phyloP scores from a whole-genome alignment of 2,113 vertebrate species.

The Pseudonaja textilis region DNA sequence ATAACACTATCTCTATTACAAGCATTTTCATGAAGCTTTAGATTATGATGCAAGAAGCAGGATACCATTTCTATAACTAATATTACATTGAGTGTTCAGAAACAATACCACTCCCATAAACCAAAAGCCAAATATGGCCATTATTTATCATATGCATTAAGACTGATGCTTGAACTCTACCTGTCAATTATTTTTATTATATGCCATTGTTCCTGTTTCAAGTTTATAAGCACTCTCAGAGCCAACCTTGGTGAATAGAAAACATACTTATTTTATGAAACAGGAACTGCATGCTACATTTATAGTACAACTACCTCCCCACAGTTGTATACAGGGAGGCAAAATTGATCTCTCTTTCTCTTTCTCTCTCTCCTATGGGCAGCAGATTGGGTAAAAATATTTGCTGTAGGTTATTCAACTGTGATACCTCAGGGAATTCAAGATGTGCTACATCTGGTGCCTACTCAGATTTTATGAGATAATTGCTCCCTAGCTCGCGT shows the following conservation, averaged over 20 bases:
- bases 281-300: background rate
- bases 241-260: background rate
- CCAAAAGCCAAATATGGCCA: background rate
- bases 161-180: background rate
- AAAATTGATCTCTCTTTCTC: slow-evolving; percentile 32
- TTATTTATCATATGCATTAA: background rate
- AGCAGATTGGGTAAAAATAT: slow-evolving; percentile 85
- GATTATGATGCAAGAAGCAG: background rate
- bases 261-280: background rate
- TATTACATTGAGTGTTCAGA: background rate
- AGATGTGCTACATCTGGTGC: slow-evolving; percentile 71
- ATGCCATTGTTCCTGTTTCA: background rate
- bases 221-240: background rate
- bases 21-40: background rate
- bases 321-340: background rate
- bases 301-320: background rate
- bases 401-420: slow-evolving; percentile 83
- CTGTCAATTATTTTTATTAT: background rate
- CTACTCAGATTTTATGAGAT: slow-evolving; percentile 74
- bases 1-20: background rate
- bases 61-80: background rate
- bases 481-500: slow-evolving; percentile 72
- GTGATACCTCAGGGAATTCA: slow-evolving; percentile 72
- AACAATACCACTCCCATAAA: background rate
- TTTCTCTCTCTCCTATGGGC: slow-evolving; percentile 17